Evolutionary conservation across 2,797 vertebrate genomes (phyloP).

Genomic region (Pantherophis alleghaniensis): DNA sequence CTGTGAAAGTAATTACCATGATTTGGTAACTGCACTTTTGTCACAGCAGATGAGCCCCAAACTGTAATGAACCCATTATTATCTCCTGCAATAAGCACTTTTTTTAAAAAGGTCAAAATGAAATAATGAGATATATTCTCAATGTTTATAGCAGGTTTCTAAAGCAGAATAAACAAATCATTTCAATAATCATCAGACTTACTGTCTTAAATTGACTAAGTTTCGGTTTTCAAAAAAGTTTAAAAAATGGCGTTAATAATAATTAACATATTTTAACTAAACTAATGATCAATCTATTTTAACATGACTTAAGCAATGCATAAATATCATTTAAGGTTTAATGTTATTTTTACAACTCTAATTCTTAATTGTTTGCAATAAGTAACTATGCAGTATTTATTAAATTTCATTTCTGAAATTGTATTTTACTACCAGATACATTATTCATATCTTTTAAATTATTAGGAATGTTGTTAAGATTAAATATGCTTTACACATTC

Average conservation of each 20-base stretch:
- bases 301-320: neutral
- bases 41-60: conserved; percentile 63
- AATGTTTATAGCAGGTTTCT: conserved; percentile 43
- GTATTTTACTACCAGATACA: neutral
- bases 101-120: neutral
- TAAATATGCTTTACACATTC: conserved; percentile 63
- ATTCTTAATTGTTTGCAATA: neutral
- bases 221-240: neutral
- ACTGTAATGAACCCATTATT: conserved; percentile 41
- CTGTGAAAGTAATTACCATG: conserved; percentile 50
- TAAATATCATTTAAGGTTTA: neutral
- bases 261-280: neutral
- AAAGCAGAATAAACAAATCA: neutral
- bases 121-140: conserved; percentile 11
- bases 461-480: conserved; percentile 64
- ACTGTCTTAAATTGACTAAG: neutral
- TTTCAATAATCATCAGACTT: neutral
- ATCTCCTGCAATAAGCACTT: conserved; percentile 37
- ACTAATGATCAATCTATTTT: neutral
- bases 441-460: conserved; percentile 44
- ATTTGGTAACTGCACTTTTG: conserved; percentile 58
- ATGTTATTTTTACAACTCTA: neutral
- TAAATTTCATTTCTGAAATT: neutral
- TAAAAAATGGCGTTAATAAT: neutral
- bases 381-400: neutral